Conservation (phyloP, 1,140 invertebrate species). For the Neomicropteryx cornuta region DNA sequence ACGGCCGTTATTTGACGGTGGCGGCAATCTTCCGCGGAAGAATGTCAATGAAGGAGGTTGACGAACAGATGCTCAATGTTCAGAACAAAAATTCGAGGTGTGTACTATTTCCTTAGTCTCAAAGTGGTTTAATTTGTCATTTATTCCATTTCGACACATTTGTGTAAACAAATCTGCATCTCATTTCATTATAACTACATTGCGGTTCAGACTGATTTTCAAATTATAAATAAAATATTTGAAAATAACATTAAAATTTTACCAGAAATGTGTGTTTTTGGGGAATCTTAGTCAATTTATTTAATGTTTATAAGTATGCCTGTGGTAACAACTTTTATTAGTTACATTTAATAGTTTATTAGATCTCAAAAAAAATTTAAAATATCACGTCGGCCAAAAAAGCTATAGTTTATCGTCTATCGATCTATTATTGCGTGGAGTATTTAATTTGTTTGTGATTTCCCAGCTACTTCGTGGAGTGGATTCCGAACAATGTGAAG, state of each 20-base stretch:
- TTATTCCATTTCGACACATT: background rate
- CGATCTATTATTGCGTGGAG: too few species aligned
- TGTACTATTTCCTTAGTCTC: constrained; percentile 33
- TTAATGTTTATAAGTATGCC: too few species aligned
- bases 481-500: constrained; percentile 73
- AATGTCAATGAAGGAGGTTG: constrained; percentile 85
- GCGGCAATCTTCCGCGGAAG: constrained; percentile 78
- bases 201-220: too few species aligned
- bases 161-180: background rate
- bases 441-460: background rate
- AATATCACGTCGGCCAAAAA: too few species aligned
- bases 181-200: background rate
- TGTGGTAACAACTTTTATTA: too few species aligned
- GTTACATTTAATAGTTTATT: too few species aligned
- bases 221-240: too few species aligned
- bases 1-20: constrained; percentile 62
- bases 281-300: too few species aligned
- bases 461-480: constrained; percentile 57
- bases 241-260: too few species aligned
- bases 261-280: too few species aligned
- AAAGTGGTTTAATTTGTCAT: background rate
- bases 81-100: constrained; percentile 66
- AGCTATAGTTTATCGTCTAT: too few species aligned
- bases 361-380: too few species aligned
- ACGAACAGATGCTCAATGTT: constrained; percentile 57